Conservation (phyloP, 2,888 invertebrate genomes). For the Athrips mouffetella region DNA sequence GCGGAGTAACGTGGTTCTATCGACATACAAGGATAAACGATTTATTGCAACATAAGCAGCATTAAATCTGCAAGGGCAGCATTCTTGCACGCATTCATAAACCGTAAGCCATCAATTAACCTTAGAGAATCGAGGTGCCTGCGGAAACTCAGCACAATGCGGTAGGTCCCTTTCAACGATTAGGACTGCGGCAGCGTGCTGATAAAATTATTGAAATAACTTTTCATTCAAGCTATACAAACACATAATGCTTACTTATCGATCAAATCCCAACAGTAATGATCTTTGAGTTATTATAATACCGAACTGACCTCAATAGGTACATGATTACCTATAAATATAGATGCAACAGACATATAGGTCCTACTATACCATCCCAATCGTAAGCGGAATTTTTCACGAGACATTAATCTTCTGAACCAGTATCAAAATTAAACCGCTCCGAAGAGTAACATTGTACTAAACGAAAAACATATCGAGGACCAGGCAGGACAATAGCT, state of each 20-base stretch:
- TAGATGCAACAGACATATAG: background rate
- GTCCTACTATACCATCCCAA: no score
- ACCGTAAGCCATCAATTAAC: conserved; percentile 60
- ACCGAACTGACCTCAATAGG: background rate
- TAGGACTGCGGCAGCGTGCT: conserved; percentile 10
- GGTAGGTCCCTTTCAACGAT: conserved; percentile 32
- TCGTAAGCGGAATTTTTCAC: no score
- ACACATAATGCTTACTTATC: background rate
- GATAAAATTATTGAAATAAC: conserved; percentile 14
- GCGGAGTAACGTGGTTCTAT: conserved; percentile 26
- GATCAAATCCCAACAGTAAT: background rate
- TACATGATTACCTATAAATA: background rate
- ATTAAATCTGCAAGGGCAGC: conserved; percentile 61
- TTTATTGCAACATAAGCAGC: conserved; percentile 45
- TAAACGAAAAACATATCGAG: conserved; percentile 11
- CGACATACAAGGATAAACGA: conserved; percentile 41
- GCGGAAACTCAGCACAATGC: conserved; percentile 38
- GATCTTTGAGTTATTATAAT: background rate
- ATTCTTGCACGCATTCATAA: conserved; percentile 65
- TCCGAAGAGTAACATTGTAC: conserved; percentile 10
- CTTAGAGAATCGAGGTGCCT: conserved; percentile 39
- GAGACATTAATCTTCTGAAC: no score
- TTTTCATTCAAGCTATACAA: background rate
- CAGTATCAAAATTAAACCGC: no score
- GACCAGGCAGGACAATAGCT: conserved; percentile 16